Percentiles rank a stretch among this genome's conserved stretches.
phyloP scores from a whole-genome alignment of 2,113 vertebrate species.

The Neogale vison region DNA sequence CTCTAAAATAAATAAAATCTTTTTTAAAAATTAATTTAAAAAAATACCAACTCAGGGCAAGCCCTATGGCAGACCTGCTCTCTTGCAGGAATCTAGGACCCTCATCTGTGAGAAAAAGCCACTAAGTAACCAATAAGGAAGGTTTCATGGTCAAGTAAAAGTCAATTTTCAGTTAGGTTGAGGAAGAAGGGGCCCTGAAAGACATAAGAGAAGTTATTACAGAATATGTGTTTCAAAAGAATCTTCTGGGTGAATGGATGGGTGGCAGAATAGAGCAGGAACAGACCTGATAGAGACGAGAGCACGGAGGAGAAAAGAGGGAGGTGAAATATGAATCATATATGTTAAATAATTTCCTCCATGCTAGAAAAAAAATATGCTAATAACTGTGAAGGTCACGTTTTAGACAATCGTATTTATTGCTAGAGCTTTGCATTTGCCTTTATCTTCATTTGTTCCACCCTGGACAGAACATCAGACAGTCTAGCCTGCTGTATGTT shows the following conservation, averaged over 20 bases:
- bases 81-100: not conserved
- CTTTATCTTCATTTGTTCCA: conserved; percentile 53
- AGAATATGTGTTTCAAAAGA: not conserved
- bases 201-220: not conserved
- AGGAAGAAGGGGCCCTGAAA: not conserved
- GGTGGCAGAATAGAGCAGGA: not conserved
- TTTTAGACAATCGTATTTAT: conserved; percentile 44
- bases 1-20: not conserved
- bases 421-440: not conserved
- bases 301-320: not conserved
- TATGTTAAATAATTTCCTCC: not conserved
- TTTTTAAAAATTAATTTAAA: not conserved
- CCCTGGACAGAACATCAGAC: conserved; percentile 54
- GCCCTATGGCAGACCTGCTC: not conserved
- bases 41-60: not conserved
- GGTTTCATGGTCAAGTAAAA: not conserved
- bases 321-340: not conserved
- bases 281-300: not conserved
- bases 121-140: not conserved
- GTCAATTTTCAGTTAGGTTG: not conserved
- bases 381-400: not conserved
- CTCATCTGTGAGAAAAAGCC: not conserved
- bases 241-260: not conserved
- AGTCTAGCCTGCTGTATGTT: conserved; percentile 37
- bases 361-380: conserved; percentile 36